A percentile compares a stretch with the other conserved stretches of the same genome.
These are phyloP conservation scores for Carcharodon carcharias DNA, from an alignment of 2,797 vertebrate genomes.

Conservation along the genomic window DNA sequence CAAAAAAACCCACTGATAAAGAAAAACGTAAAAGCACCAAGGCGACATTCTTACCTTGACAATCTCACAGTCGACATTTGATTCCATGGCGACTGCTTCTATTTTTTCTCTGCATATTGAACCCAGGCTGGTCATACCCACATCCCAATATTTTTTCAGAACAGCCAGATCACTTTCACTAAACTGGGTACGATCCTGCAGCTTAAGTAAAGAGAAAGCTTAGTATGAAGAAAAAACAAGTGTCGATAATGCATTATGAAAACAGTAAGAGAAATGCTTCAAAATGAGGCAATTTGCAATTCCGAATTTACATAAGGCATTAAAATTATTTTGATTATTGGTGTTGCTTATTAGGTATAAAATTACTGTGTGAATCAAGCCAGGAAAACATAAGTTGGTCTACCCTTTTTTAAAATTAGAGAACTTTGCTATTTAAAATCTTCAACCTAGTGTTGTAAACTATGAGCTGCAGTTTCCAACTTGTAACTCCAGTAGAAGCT, in stretches of 20 bases:
- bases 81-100: slow-evolving; percentile 81
- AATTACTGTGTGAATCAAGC: neutral
- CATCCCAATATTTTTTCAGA: slow-evolving; percentile 96
- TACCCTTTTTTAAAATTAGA: neutral
- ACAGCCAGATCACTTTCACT: slow-evolving; percentile 84
- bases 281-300: neutral
- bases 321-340: neutral
- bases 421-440: neutral
- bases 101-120: slow-evolving; percentile 97
- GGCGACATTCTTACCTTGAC: slow-evolving; percentile 76
- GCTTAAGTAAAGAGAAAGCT: slow-evolving; percentile 60
- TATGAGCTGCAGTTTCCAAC: neutral
- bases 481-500: neutral
- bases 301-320: neutral
- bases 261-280: neutral
- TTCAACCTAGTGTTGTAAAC: neutral
- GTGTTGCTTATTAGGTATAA: neutral
- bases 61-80: slow-evolving; percentile 96
- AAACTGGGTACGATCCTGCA: slow-evolving; percentile 96
- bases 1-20: neutral
- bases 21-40: neutral
- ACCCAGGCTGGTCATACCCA: slow-evolving; percentile 97
- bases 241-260: neutral
- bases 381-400: neutral
- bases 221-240: neutral